A percentile compares a stretch with the other conserved stretches of the same genome.
Evolutionary conservation across 2,113 vertebrate genomes (phyloP).

Genomic region (Trematocara marginatum): DNA sequence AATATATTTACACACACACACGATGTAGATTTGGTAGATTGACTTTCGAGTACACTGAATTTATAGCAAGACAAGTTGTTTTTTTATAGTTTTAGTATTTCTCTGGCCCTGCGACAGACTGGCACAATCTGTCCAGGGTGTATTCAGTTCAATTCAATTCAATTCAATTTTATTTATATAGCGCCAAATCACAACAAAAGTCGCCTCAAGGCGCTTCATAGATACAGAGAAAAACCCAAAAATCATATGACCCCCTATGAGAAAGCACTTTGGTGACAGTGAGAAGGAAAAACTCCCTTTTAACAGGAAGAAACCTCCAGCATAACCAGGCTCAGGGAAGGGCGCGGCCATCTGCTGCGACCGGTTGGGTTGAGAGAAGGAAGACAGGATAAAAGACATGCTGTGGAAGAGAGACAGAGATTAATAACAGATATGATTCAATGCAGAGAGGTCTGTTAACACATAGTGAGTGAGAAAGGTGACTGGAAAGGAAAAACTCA

Average conservation of each 20-base stretch:
- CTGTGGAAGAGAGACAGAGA: neutral
- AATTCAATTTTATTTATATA: neutral
- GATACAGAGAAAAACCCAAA: neutral
- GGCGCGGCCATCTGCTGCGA: neutral
- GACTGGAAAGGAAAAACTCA: too few relatives aligned
- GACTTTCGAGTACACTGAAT: neutral
- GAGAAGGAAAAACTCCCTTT: neutral
- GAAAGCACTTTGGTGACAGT: neutral
- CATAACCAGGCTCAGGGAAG: neutral
- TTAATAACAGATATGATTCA: too few relatives aligned
- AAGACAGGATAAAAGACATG: neutral
- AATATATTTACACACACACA: neutral
- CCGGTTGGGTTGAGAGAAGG: rapidly evolving
- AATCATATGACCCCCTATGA: neutral
- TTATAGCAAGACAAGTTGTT: neutral
- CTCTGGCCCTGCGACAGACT: neutral
- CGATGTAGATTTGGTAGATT: neutral
- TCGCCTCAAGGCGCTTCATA: neutral
- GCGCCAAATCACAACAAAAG: neutral
- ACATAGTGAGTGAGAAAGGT: too few relatives aligned
- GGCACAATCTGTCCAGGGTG: neutral
- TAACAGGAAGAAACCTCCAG: neutral
- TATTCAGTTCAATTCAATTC: neutral
- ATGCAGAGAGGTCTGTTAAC: too few relatives aligned
- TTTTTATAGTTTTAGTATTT: neutral